Base-by-base conservation (phyloP, 1,140 invertebrate genomes). In the Pseudomyrmex concolor region DNA sequence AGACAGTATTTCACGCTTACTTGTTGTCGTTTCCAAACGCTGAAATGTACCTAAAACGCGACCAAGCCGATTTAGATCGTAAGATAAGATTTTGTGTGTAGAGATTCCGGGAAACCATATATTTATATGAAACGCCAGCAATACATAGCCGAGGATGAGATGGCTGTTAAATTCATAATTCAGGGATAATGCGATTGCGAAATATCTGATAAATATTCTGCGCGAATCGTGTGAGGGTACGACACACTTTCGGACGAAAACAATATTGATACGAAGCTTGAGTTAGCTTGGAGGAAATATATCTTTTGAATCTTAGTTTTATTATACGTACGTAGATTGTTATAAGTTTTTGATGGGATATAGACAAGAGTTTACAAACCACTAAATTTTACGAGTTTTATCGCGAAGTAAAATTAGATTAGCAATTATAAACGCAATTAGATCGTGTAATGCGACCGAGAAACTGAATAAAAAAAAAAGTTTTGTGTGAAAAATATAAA, bases 1-100 rank as follows among this genome's bases (percentile, higher is more conserved):
- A 34, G 83, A 89, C 88, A 90, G 89, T 91, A 91, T 91, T 91
- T 90, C 86, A 91, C 85, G 83, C 84, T 71, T 76, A 85, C 62
- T 64, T 86, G 80, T 72, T 80, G 54, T 54, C 54, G 57, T 87
- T 78, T 59, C 67, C 63, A 25, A 25, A 62, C 62, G 13, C 17
- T 45, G 43, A 64, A 72, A 84, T 72, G 84, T 84, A 84, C 67
- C 76, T 88, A 85, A 76, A 89, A 85, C 50, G 74, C 60, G 72
- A 88, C 72, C 72, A 78, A 85, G 62, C 43, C 48, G 19, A 78
- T 50, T 84, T 86, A 88, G 77, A 83, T 63, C 59, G 71, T 88
- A 88, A 84, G 77, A 70, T 81, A 64, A 60, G 80, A n/a, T 63
- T 45, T 19, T 73, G 19, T 70, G 34, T 34, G 34, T 34, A 34